These are phyloP conservation scores for Pemphigus obesinymphae DNA, from an alignment of 1,140 invertebrate species.

Conservation along the genomic window DNA sequence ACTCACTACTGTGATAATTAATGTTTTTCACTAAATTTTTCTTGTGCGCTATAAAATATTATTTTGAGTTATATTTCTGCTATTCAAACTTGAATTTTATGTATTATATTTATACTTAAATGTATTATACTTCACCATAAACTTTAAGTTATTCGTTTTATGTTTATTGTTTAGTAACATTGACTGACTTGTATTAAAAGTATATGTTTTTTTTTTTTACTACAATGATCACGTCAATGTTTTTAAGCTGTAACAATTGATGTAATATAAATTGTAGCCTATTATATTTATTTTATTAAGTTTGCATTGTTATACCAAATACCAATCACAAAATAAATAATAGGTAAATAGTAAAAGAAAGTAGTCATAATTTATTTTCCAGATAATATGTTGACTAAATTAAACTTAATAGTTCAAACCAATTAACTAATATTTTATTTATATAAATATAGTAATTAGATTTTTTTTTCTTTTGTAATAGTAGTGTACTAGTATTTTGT, in stretches of 20 bases:
- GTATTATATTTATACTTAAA: neutral
- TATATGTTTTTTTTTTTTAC: neutral
- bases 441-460: neutral
- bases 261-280: neutral
- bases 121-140: neutral
- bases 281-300: conserved; percentile 15
- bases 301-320: neutral
- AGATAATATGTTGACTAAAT: neutral
- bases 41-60: neutral
- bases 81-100: neutral
- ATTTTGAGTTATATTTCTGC: neutral
- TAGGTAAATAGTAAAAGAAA: neutral
- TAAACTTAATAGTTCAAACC: neutral
- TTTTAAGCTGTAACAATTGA: neutral
- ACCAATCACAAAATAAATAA: neutral
- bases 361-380: neutral
- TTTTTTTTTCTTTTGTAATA: neutral
- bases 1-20: conserved; percentile 36
- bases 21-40: conserved; percentile 13
- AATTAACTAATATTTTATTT: neutral
- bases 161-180: neutral
- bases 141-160: neutral
- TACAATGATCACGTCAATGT: neutral
- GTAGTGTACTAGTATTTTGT: neutral
- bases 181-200: neutral